A percentile compares a stretch with the other conserved stretches of the same genome.
These are phyloP conservation scores for Hypomesus transpacificus DNA, from an alignment of 2,113 vertebrate genomes.

Conservation along the genomic window DNA sequence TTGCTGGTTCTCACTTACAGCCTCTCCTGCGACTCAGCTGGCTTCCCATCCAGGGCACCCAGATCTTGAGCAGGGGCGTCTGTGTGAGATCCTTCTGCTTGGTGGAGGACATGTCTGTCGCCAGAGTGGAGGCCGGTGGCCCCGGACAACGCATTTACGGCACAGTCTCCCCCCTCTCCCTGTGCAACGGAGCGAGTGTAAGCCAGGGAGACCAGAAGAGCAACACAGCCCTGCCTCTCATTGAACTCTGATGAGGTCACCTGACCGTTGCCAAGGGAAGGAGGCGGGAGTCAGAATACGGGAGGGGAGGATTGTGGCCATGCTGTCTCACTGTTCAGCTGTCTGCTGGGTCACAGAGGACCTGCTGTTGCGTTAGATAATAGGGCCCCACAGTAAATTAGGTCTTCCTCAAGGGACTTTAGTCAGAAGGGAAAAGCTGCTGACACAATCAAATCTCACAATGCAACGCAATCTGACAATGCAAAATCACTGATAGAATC, in stretches of 20 bases:
- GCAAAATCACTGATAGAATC: background rate
- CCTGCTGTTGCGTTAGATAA: slow-evolving; percentile 1
- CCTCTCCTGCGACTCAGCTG: slow-evolving; percentile 71
- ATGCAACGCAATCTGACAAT: no score
- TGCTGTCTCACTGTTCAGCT: slow-evolving; percentile 24
- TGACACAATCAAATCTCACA: background rate
- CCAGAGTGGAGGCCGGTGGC: slow-evolving; percentile 39
- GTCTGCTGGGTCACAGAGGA: slow-evolving; percentile 14
- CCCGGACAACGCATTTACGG: slow-evolving; percentile 6
- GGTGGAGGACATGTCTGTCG: slow-evolving; percentile 27
- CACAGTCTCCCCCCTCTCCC: background rate
- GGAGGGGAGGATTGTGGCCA: slow-evolving; percentile 18
- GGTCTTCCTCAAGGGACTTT: slow-evolving; percentile 7
- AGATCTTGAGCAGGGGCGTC: slow-evolving; percentile 83
- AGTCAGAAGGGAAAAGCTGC: slow-evolving; percentile 1
- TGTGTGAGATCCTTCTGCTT: slow-evolving; percentile 78
- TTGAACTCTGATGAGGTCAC: slow-evolving; percentile 55
- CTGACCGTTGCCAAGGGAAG: slow-evolving; percentile 58
- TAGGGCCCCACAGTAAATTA: no score
- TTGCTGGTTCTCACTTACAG: slow-evolving; percentile 70
- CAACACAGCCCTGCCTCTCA: slow-evolving; percentile 20
- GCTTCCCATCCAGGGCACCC: slow-evolving; percentile 77
- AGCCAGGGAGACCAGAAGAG: slow-evolving; percentile 2
- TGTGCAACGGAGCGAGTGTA: slow-evolving; percentile 8
- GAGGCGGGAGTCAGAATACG: slow-evolving; percentile 29